Conservation (phyloP, 2,113 vertebrate genomes). For the Junco hyemalis region DNA sequence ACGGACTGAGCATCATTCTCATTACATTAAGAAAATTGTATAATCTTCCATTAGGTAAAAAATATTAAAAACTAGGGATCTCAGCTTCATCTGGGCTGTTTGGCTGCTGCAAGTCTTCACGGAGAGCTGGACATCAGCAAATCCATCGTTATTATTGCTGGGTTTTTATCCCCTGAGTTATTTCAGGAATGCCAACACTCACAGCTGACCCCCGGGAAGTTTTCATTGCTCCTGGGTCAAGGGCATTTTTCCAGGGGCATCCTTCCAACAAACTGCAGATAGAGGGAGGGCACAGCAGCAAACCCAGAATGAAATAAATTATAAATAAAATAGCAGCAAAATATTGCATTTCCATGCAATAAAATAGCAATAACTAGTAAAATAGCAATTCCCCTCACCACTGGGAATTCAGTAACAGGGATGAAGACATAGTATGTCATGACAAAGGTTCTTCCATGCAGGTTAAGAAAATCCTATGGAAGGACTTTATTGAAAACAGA, state of each 20-base stretch:
- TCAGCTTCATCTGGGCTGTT: background rate
- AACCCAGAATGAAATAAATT: background rate
- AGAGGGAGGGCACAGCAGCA: background rate
- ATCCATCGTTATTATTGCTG: background rate
- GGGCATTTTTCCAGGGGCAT: background rate
- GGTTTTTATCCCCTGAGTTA: background rate
- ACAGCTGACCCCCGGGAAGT: background rate
- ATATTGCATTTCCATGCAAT: too few species aligned
- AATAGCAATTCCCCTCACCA: background rate
- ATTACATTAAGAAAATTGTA: background rate
- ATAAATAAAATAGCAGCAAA: background rate
- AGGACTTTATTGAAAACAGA: background rate
- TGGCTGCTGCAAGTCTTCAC: background rate
- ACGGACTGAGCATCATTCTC: background rate
- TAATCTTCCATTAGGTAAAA: background rate
- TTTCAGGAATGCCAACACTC: conserved; percentile 10
- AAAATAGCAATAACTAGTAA: background rate
- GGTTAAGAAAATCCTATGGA: background rate
- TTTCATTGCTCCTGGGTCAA: background rate
- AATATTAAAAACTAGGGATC: background rate
- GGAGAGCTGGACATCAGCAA: background rate
- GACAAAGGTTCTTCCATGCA: background rate
- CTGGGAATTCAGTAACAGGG: background rate
- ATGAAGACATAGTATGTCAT: accelerated
- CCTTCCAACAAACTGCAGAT: background rate